Percentiles rank a stretch among this genome's conserved stretches.
Evolutionary conservation across 2,797 vertebrate genomes (phyloP).

Genomic region (Morus bassanus): DNA sequence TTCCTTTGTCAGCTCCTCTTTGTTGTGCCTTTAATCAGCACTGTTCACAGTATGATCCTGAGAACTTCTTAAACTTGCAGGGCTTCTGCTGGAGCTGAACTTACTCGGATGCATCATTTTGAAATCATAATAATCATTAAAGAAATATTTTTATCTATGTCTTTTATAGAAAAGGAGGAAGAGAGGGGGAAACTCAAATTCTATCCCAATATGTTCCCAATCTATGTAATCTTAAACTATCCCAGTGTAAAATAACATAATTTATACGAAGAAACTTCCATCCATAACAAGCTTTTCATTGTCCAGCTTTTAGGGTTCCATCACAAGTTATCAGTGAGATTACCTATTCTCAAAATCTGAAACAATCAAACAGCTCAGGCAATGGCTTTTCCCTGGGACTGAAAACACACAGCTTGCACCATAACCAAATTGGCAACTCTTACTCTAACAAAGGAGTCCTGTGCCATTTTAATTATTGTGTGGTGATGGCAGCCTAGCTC

Average conservation of each 20-base stretch:
- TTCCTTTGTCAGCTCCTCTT: not conserved
- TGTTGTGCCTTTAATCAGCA: not conserved
- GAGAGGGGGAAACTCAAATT: not conserved
- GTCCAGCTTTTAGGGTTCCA: not conserved
- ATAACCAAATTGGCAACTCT: not conserved
- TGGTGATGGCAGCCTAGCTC: not conserved
- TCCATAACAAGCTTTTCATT: not conserved
- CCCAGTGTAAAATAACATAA: not conserved
- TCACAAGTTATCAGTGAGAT: not conserved
- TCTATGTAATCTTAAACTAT: not conserved
- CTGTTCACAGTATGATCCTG: not conserved
- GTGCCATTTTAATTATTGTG: conserved; percentile 18
- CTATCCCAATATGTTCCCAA: not conserved
- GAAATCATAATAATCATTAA: not conserved
- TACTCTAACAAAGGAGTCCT: not conserved
- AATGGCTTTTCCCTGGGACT: not conserved
- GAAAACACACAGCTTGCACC: not conserved
- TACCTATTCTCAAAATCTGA: not conserved
- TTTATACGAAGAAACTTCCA: not conserved
- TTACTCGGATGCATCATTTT: not conserved
- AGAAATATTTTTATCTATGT: not conserved
- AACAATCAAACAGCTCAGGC: not conserved
- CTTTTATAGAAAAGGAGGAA: not conserved
- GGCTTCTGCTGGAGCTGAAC: not conserved
- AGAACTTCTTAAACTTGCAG: not conserved